Evolutionary conservation across 2,888 invertebrate genomes (phyloP).

Genomic region (Agrenia bidenticulata): DNA sequence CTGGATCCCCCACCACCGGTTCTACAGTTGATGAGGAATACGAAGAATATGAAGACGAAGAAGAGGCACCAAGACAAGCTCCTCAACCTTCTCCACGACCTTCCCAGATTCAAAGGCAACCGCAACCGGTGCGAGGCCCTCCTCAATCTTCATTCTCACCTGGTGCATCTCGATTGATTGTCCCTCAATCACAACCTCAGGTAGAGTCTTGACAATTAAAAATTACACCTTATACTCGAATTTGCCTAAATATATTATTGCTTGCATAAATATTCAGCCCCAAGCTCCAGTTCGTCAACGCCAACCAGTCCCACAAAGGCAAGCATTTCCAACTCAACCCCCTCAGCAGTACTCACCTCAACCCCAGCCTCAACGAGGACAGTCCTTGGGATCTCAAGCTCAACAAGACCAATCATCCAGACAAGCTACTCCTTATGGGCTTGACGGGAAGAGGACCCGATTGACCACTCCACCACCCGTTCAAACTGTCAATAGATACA

Average conservation of each 20-base stretch:
- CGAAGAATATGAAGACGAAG: constrained; percentile 52
- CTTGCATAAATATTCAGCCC: neutral
- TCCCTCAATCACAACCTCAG: constrained; percentile 41
- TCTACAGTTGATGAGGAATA: constrained; percentile 50
- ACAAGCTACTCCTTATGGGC: constrained; percentile 9
- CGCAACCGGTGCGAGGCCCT: constrained; percentile 37
- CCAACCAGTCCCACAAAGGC: constrained; percentile 37
- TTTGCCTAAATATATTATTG: no score
- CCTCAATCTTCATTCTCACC: constrained; percentile 29
- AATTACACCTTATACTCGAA: no score
- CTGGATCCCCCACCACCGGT: constrained; percentile 18
- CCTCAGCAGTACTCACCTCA: constrained; percentile 30
- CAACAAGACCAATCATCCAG: constrained; percentile 21
- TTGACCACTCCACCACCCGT: constrained; percentile 51
- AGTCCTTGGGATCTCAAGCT: constrained; percentile 17
- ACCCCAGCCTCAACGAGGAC: constrained; percentile 26
- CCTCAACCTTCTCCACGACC: constrained; percentile 23
- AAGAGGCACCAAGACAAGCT: constrained; percentile 38
- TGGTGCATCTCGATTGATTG: constrained; percentile 35
- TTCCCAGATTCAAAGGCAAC: constrained; percentile 30
- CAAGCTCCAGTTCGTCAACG: constrained; percentile 33
- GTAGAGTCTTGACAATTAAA: no score
- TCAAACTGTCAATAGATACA: constrained; percentile 51
- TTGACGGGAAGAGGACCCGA: constrained; percentile 29
- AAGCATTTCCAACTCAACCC: constrained; percentile 11